phyloP scores from a whole-genome alignment of 2,888 invertebrate species.

The Asteroscopus sphinx region DNA sequence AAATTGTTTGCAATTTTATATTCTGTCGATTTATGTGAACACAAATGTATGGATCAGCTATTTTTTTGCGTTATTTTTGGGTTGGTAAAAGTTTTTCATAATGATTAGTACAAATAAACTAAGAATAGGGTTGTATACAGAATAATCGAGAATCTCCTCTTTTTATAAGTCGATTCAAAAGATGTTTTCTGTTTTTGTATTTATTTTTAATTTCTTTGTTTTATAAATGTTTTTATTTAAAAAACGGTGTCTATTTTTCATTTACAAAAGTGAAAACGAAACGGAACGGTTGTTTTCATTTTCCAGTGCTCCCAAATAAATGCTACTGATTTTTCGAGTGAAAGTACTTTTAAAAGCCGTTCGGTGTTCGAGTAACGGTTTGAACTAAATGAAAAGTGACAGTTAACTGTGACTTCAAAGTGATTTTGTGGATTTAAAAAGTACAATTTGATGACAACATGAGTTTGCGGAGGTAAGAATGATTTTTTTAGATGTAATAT shows the following conservation, averaged over 20 bases:
- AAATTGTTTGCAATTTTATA: too few species aligned
- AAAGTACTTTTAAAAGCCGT: constrained; percentile 30
- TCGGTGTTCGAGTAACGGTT: constrained; percentile 18
- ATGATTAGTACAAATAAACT: too few species aligned
- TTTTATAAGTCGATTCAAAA: too few species aligned
- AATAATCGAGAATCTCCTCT: too few species aligned
- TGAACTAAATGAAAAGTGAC: constrained; percentile 28
- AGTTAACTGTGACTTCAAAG: constrained; percentile 3
- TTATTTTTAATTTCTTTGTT: neutral
- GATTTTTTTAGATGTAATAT: too few species aligned
- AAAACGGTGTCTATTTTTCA: neutral
- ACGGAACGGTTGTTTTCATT: neutral
- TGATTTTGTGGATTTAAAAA: constrained; percentile 19
- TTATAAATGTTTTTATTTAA: neutral
- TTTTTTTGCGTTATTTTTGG: too few species aligned
- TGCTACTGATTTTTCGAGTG: neutral
- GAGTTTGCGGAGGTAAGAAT: constrained; percentile 64
- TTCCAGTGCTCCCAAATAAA: constrained; percentile 20
- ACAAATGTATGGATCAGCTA: too few species aligned
- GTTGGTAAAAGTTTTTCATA: too few species aligned
- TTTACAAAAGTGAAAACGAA: neutral
- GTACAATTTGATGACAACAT: constrained; percentile 42
- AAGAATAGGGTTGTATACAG: too few species aligned
- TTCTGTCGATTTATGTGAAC: too few species aligned
- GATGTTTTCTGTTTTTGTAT: too few species aligned